These are phyloP conservation scores for Myrmecophaga tridactyla DNA, from an alignment of 2,113 vertebrate genomes.

Conservation along the genomic window DNA sequence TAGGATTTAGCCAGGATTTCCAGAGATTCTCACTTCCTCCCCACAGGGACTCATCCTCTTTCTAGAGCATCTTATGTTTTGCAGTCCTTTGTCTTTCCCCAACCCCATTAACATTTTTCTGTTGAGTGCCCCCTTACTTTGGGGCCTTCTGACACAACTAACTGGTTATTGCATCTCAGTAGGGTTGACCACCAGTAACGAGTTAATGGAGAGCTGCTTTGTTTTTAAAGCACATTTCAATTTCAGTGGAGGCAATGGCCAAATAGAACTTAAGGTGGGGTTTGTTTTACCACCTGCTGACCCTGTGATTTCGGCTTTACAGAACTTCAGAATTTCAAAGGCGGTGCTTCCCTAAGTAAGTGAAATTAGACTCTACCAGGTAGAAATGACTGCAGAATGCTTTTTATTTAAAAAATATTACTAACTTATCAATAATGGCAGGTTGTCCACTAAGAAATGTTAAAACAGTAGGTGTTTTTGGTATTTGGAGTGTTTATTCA, in stretches of 20 bases:
- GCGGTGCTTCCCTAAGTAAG: background rate
- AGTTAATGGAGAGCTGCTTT: background rate
- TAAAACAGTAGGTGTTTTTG: background rate
- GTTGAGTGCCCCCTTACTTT: accelerated
- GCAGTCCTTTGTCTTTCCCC: too few species aligned
- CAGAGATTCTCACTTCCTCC: background rate
- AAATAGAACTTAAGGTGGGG: background rate
- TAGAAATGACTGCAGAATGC: background rate
- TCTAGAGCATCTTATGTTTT: background rate
- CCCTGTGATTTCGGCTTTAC: background rate
- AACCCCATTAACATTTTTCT: background rate
- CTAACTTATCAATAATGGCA: background rate
- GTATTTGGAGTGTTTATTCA: too few species aligned
- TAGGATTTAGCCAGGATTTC: background rate
- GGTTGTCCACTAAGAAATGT: background rate
- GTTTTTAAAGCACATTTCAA: background rate
- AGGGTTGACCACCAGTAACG: too few species aligned
- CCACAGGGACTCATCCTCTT: background rate
- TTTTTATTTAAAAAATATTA: background rate
- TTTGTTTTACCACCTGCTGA: background rate
- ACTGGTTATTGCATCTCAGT: background rate
- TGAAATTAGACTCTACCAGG: background rate
- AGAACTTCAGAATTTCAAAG: background rate
- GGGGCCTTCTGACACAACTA: background rate
- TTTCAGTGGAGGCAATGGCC: background rate